These are phyloP conservation scores for Taxidea taxus DNA, from an alignment of 2,113 vertebrate species.

Conservation along the genomic window DNA sequence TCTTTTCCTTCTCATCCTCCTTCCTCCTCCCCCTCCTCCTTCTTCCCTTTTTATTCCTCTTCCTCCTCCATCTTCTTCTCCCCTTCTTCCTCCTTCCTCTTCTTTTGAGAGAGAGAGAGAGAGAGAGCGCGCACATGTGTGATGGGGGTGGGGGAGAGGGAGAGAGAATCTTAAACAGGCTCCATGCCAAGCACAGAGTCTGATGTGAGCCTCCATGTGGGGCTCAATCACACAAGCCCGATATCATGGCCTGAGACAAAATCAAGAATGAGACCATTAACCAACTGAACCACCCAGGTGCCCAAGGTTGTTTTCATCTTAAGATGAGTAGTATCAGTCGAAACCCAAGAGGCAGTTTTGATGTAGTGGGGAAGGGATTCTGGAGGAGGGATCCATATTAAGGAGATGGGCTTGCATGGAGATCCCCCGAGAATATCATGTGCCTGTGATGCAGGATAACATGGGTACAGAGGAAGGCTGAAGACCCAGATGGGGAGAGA, in stretches of 20 bases:
- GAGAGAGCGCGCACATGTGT: background rate
- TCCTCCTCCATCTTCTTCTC: too few relatives aligned
- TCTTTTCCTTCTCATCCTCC: too few relatives aligned
- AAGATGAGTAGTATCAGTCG: background rate
- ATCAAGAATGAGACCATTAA: background rate
- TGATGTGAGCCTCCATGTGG: background rate
- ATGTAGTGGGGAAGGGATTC: background rate
- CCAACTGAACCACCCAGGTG: background rate
- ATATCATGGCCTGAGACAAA: background rate
- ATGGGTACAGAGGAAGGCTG: background rate
- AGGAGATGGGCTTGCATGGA: background rate
- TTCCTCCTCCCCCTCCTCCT: background rate
- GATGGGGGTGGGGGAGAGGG: background rate
- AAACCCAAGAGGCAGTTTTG: background rate
- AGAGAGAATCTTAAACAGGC: background rate
- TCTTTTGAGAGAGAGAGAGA: background rate
- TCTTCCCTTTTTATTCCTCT: background rate
- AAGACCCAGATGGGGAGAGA: background rate
- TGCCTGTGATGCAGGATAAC: background rate
- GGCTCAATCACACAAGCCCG: background rate
- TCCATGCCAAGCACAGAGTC: background rate
- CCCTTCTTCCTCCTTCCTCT: background rate
- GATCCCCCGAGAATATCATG: fast-evolving
- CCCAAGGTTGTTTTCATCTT: background rate
- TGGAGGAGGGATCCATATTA: background rate